Conservation (phyloP, 2,113 vertebrate species). For the Naja naja region DNA sequence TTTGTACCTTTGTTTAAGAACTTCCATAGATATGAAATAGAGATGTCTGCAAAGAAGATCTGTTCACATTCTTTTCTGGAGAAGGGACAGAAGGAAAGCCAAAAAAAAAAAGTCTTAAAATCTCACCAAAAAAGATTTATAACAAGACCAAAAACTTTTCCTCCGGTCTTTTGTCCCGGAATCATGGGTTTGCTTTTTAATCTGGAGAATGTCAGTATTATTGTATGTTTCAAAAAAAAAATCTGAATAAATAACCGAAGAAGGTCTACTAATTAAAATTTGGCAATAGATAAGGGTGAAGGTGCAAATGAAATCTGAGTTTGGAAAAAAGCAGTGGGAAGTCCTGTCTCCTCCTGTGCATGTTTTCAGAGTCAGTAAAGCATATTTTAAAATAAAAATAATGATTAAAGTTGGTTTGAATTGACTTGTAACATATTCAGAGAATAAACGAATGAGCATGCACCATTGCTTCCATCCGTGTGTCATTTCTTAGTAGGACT, state of each 20-base stretch:
- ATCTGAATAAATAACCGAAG: slow-evolving; percentile 20
- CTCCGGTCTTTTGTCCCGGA: neutral
- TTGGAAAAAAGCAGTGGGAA: slow-evolving; percentile 33
- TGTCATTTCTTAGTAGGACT: slow-evolving; percentile 32
- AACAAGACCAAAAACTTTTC: neutral
- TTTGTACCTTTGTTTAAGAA: neutral
- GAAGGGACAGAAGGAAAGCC: neutral
- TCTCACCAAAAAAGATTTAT: neutral
- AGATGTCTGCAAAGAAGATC: neutral
- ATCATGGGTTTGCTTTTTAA: slow-evolving; percentile 50
- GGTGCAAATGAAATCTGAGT: slow-evolving; percentile 57
- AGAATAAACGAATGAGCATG: slow-evolving; percentile 25
- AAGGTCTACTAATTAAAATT: slow-evolving; percentile 48
- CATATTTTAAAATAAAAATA: slow-evolving; percentile 53
- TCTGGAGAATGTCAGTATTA: slow-evolving; percentile 20
- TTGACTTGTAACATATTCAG: slow-evolving; percentile 27
- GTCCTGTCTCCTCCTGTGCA: slow-evolving; percentile 41
- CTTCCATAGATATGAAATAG: neutral
- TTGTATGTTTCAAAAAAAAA: neutral
- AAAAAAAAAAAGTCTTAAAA: neutral
- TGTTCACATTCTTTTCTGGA: neutral
- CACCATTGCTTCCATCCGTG: slow-evolving; percentile 31
- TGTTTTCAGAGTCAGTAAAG: slow-evolving; percentile 35
- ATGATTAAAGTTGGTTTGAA: slow-evolving; percentile 47
- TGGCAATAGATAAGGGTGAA: slow-evolving; percentile 41